Percentiles rank a stretch among this genome's conserved stretches.
phyloP scores from a whole-genome alignment of 1,140 invertebrate genomes.

The Vanessa tameamea region DNA sequence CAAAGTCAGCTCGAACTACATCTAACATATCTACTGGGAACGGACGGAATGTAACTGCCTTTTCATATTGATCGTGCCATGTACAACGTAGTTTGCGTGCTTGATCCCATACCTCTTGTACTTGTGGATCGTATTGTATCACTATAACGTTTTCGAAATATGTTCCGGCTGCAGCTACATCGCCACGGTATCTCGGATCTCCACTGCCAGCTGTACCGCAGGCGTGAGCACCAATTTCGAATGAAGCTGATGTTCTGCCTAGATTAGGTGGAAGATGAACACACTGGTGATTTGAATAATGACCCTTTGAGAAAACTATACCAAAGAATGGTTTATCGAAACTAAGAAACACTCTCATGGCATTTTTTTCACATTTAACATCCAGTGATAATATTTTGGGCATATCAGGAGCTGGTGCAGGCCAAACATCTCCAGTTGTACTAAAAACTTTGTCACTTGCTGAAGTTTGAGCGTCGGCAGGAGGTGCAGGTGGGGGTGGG shows the following conservation, averaged over 20 bases:
- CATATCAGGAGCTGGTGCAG: slow-evolving; percentile 90
- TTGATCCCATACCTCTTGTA: slow-evolving; percentile 98
- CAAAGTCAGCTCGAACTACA: slow-evolving; percentile 95
- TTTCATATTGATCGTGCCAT: slow-evolving; percentile 98
- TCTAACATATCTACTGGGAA: slow-evolving; percentile 98
- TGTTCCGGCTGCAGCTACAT: slow-evolving; percentile 92
- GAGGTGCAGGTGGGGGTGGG: slow-evolving; percentile 80
- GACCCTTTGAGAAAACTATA: slow-evolving; percentile 95
- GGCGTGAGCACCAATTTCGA: slow-evolving; percentile 94
- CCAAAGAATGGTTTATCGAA: slow-evolving; percentile 97
- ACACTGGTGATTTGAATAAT: slow-evolving; percentile 95
- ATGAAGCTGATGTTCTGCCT: slow-evolving; percentile 91
- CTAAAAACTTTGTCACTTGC: slow-evolving; percentile 78
- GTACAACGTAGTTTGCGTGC: slow-evolving; percentile 95
- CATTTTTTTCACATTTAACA: slow-evolving; percentile 96
- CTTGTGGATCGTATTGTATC: slow-evolving; percentile 96
- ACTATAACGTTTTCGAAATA: slow-evolving; percentile 98
- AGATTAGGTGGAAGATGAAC: slow-evolving; percentile 94
- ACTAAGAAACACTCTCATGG: slow-evolving; percentile 95
- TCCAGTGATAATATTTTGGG: slow-evolving; percentile 94
- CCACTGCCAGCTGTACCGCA: slow-evolving; percentile 96
- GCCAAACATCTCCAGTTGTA: slow-evolving; percentile 90
- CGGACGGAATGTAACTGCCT: slow-evolving; percentile 95
- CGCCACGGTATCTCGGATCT: slow-evolving; percentile 91
- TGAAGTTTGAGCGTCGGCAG: slow-evolving; percentile 77